Conservation (phyloP, 1,140 invertebrate species). For the Gryllus bimaculatus region DNA sequence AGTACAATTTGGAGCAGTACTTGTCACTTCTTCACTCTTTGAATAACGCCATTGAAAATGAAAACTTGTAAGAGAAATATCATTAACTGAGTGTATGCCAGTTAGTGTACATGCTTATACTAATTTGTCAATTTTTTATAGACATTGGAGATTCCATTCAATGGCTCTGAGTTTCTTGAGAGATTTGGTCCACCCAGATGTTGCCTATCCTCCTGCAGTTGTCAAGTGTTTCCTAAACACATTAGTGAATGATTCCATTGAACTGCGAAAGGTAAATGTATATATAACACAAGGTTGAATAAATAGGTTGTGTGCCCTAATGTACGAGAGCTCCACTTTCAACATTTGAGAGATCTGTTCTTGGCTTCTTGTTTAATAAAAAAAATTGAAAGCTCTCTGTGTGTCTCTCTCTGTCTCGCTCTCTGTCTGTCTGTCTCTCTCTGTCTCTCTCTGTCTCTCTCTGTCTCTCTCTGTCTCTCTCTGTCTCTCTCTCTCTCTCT, state of each 20-base stretch:
- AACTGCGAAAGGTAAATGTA: conserved; percentile 52
- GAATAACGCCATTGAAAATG: conserved; percentile 49
- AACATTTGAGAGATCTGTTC: too few species aligned
- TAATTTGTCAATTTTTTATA: conserved; percentile 30
- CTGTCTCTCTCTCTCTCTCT: too few species aligned
- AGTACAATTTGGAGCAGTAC: conserved; percentile 46
- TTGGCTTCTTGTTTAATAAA: too few species aligned
- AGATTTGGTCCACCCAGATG: conserved; percentile 59
- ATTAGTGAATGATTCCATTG: conserved; percentile 65
- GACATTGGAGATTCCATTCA: conserved; percentile 70
- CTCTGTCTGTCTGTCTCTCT: too few species aligned
- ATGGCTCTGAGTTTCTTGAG: conserved; percentile 64
- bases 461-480: too few species aligned
- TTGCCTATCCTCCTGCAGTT: conserved; percentile 48
- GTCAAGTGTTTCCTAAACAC: conserved; percentile 57
- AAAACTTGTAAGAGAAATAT: conserved; percentile 53
- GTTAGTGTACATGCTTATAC: conserved; percentile 8
- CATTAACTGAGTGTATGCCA: conserved; percentile 11
- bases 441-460: too few species aligned
- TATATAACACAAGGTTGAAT: not conserved
- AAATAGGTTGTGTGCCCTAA: too few species aligned
- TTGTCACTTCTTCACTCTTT: conserved; percentile 50
- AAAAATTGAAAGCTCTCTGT: too few species aligned
- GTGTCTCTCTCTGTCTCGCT: too few species aligned
- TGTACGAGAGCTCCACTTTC: too few species aligned